A percentile compares a stretch with the other conserved stretches of the same genome.
These are phyloP conservation scores for Tachystola acroxantha DNA, from an alignment of 2,888 invertebrate species.

Conservation along the genomic window DNA sequence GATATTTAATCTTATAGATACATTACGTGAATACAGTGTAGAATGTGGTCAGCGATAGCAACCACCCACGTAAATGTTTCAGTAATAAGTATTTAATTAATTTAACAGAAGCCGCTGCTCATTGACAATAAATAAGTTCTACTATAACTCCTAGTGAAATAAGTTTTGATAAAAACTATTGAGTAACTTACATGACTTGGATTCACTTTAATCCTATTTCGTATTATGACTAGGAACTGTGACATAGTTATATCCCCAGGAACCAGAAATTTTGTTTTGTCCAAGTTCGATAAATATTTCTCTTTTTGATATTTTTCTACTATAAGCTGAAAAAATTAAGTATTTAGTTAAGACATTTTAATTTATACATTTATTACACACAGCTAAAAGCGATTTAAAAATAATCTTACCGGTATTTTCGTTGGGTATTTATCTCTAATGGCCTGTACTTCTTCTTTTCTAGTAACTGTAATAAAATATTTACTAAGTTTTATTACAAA, in stretches of 20 bases:
- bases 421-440: constrained; percentile 87
- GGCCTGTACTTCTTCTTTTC: constrained; percentile 88
- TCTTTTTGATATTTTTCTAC: constrained; percentile 90
- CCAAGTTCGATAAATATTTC: constrained; percentile 84
- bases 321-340: constrained; percentile 80
- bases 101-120: too few relatives aligned
- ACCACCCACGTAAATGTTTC: too few relatives aligned
- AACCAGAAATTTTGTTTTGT: constrained; percentile 92
- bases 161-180: too few relatives aligned
- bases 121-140: too few relatives aligned
- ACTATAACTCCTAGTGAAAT: too few relatives aligned
- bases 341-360: too few relatives aligned
- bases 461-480: constrained; percentile 67
- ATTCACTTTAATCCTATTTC: constrained; percentile 69
- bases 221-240: constrained; percentile 89
- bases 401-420: constrained; percentile 85
- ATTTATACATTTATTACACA: too few relatives aligned
- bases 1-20: too few relatives aligned
- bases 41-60: too few relatives aligned
- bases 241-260: constrained; percentile 94
- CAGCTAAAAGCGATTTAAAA: neutral
- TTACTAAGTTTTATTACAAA: too few relatives aligned
- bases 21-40: too few relatives aligned
- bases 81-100: too few relatives aligned
- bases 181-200: constrained; percentile 83